Percentiles rank a stretch among this genome's conserved stretches.
Evolutionary conservation across 1,140 invertebrate genomes (phyloP).

Genomic region (Bombus soroeensis): DNA sequence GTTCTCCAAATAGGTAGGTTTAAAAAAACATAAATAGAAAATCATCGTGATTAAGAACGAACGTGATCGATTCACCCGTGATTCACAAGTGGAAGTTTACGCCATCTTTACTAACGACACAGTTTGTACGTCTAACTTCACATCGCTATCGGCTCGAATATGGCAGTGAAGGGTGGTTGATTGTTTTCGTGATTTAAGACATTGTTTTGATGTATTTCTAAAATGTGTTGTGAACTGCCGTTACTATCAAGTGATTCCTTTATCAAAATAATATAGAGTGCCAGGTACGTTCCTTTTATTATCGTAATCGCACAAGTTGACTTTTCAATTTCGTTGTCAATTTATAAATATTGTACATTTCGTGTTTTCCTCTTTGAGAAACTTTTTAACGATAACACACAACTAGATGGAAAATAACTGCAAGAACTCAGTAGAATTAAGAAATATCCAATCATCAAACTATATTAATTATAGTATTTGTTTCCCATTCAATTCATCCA

Average conservation of each 20-base stretch:
- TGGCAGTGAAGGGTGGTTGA: not conserved
- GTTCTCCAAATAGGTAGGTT: no score
- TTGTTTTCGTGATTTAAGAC: not conserved
- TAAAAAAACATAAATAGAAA: no score
- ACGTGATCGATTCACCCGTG: no score
- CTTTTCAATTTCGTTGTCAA: not conserved
- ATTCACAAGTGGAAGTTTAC: no score
- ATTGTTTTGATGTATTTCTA: not conserved
- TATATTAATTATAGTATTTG: not conserved
- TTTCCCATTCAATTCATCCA: not conserved
- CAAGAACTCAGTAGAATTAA: no score
- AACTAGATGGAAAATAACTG: not conserved
- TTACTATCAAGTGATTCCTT: not conserved
- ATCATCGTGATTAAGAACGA: no score
- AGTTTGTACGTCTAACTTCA: not conserved
- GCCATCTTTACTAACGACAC: no score
- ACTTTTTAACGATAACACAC: not conserved
- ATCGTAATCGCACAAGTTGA: not conserved
- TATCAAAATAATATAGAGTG: not conserved
- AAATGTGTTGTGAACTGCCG: not conserved
- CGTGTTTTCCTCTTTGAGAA: not conserved
- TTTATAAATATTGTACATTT: not conserved
- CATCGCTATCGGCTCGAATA: not conserved
- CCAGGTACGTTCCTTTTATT: not conserved
- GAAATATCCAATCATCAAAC: no score